These are phyloP conservation scores for Microplitis mediator DNA, from an alignment of 1,140 invertebrate species.

Conservation along the genomic window DNA sequence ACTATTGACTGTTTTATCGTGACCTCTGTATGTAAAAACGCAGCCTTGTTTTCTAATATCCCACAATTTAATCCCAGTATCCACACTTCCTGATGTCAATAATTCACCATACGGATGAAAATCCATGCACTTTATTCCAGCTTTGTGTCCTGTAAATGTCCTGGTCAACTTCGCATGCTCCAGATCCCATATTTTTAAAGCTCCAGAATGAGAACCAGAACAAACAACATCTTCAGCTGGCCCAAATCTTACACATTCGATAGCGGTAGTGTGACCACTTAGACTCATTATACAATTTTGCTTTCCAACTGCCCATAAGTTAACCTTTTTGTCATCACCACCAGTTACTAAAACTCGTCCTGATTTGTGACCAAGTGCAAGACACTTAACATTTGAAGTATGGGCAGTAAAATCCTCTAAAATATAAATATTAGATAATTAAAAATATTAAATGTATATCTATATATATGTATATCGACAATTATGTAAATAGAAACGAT, in stretches of 20 bases:
- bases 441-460: too few relatives aligned
- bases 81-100: slow-evolving; percentile 89
- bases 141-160: slow-evolving; percentile 92
- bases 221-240: slow-evolving; percentile 94
- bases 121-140: slow-evolving; percentile 87
- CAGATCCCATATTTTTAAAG: slow-evolving; percentile 95
- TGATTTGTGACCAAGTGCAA: slow-evolving; percentile 89
- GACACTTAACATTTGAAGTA: slow-evolving; percentile 85
- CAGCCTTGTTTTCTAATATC: slow-evolving; percentile 73
- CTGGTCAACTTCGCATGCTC: slow-evolving; percentile 90
- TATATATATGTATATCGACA: not conserved
- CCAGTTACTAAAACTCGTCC: slow-evolving; percentile 93
- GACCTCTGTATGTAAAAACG: slow-evolving; percentile 90
- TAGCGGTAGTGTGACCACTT: slow-evolving; percentile 88
- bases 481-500: slow-evolving; percentile 11
- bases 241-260: slow-evolving; percentile 94
- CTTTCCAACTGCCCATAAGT: slow-evolving; percentile 95
- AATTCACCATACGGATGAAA: slow-evolving; percentile 97
- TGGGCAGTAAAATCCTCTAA: slow-evolving; percentile 92
- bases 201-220: slow-evolving; percentile 91
- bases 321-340: slow-evolving; percentile 96
- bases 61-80: slow-evolving; percentile 81
- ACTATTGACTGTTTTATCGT: slow-evolving; percentile 84
- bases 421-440: too few relatives aligned
- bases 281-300: slow-evolving; percentile 95